Base-by-base conservation (phyloP, 1,140 invertebrate species). In the Drosophila kikkawai region DNA sequence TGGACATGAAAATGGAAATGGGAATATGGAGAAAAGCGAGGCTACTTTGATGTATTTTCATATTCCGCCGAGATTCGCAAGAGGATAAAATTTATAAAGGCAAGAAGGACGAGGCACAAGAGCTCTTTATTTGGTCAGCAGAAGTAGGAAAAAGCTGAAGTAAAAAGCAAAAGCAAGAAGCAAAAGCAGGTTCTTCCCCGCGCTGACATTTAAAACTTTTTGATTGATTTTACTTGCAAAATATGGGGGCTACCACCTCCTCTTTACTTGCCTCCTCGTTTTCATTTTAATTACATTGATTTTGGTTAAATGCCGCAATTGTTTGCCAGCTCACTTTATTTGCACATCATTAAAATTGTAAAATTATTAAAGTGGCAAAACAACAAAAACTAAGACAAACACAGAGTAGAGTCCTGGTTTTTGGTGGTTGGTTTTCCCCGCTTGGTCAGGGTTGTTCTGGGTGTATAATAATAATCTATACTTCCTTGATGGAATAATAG, bases 311-410 rank as follows among this genome's bases (percentile, higher is more conserved):
- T 69, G 76, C 67, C 75, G 44, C 70, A 69, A 75, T 85, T 91
- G 78, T 85, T 70, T 39, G 66, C 45, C 47, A 51, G 44, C 58
- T 26, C 11, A 12, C 56, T 51, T 26, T 91, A 88, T 91, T 91
- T 91, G 87, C 80, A 91, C 63, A 88, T 91, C 88, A 91, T 91
- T 91, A 91, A 91, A 91, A 91, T 91, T 91, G 58, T 76, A 84
- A 91, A 91, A 91, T 79, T 81, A 85, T 90, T 82, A 90, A 88
- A 74, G 88, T 85, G 86, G 70, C 75, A 71, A 82, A 56, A 56
- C 32, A 26, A 80, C 65, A 79, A 76, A 84, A 82, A 90, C 82
- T 82, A 88, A 90, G 75, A 74, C 64, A 88, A 88, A 91, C 67
- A 87, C 7, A 15, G 12, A 47, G 53, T 29, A 13, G 3, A 55